phyloP scores from a whole-genome alignment of 92 coral and sea anemone species.

The Bergia puertoricense region DNA sequence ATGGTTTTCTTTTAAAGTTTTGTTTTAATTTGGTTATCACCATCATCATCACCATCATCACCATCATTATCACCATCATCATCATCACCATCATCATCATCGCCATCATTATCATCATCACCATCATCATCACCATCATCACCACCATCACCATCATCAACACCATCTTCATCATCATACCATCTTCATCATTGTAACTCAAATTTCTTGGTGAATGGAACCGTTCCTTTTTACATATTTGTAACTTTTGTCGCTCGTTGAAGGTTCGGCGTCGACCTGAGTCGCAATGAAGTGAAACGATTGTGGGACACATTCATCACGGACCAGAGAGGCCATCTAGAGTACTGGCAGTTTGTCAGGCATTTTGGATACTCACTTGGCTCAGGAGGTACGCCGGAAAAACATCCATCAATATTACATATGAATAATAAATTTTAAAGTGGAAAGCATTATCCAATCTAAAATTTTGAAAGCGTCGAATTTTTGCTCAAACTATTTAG shows the following conservation, averaged over 20 bases:
- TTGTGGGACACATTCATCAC: slow-evolving; percentile 96
- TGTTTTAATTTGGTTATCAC: too few species aligned
- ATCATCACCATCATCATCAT: too few species aligned
- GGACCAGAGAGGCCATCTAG: slow-evolving; percentile 86
- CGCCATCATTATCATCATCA: too few species aligned
- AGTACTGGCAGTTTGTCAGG: slow-evolving; percentile 91
- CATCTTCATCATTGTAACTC: not conserved
- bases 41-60: too few species aligned
- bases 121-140: too few species aligned
- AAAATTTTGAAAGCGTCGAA: not conserved
- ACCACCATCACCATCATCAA: not conserved
- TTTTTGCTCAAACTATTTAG: not conserved
- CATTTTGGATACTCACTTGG: slow-evolving; percentile 81
- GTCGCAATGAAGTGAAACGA: slow-evolving; percentile 83
- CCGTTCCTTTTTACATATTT: not conserved
- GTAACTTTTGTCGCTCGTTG: not conserved
- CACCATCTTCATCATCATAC: too few species aligned
- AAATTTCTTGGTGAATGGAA: not conserved
- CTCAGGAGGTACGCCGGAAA: slow-evolving; percentile 72
- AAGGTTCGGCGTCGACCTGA: slow-evolving; percentile 85
- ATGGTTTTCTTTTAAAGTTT: too few species aligned
- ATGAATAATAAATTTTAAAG: too few species aligned
- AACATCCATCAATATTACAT: not conserved
- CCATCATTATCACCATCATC: not conserved
- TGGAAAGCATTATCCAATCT: too few species aligned